A percentile compares a stretch with the other conserved stretches of the same genome.
These are phyloP conservation scores for Sphenopsis melanotis DNA, from an alignment of 2,797 vertebrate species.

Conservation along the genomic window DNA sequence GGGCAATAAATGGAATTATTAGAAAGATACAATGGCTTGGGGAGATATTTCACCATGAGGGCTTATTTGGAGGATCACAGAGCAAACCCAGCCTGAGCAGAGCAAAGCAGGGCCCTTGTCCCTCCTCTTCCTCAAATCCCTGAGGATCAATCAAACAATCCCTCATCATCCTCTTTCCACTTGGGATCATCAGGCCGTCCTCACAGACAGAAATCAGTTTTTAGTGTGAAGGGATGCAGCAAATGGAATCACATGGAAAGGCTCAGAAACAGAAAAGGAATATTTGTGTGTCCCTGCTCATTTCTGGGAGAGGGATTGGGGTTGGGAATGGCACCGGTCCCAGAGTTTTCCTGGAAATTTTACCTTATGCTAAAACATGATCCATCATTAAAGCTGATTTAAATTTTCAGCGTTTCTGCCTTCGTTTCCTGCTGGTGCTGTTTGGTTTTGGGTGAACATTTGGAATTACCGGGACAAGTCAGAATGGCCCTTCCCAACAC, in stretches of 20 bases:
- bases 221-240: not conserved
- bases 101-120: not conserved
- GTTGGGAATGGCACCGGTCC: not conserved
- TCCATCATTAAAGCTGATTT: not conserved
- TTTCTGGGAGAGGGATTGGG: not conserved
- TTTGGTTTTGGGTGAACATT: not conserved
- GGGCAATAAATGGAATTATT: conserved; percentile 52
- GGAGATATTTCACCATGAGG: conserved; percentile 13
- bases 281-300: not conserved
- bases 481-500: not conserved
- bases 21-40: conserved; percentile 15
- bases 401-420: not conserved
- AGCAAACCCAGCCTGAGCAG: not conserved
- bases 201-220: not conserved
- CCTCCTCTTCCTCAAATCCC: not conserved
- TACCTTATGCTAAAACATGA: not conserved
- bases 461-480: not conserved
- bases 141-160: not conserved
- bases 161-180: not conserved
- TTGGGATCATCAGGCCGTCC: not conserved
- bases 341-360: not conserved
- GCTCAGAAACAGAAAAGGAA: not conserved
- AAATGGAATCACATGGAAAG: not conserved
- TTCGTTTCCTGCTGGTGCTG: not conserved
- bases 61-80: not conserved